Conservation (phyloP, 2,113 vertebrate genomes). For the Athene noctua region DNA sequence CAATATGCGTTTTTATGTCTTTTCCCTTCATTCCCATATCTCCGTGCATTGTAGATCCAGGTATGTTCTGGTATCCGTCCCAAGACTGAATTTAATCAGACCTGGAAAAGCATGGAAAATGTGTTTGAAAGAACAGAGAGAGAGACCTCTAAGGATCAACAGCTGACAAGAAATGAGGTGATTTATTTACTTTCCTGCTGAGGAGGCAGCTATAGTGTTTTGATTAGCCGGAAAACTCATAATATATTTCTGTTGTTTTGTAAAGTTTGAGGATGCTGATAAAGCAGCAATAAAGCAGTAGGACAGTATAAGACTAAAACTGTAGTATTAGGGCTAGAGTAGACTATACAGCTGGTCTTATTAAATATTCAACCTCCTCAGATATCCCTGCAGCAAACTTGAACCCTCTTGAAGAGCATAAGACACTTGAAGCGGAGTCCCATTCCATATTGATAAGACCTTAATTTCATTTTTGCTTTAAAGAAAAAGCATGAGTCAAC, state of each 20-base stretch:
- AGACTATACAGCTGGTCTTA: not conserved
- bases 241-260: slow-evolving; percentile 6
- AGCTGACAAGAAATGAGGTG: not conserved
- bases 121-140: not conserved
- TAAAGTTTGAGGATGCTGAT: not conserved
- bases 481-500: slow-evolving; percentile 40
- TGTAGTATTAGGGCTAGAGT: not conserved
- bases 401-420: not conserved
- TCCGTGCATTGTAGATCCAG: not conserved
- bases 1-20: not conserved
- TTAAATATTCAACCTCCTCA: not conserved
- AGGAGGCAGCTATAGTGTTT: not conserved
- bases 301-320: not conserved
- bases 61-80: not conserved
- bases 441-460: not conserved
- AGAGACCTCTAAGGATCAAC: not conserved
- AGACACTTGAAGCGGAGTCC: not conserved
- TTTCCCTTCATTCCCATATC: not conserved
- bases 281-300: not conserved
- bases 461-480: slow-evolving; percentile 31
- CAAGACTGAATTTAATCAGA: not conserved
- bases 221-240: not conserved
- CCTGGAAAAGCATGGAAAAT: not conserved
- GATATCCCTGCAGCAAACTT: not conserved
- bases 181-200: not conserved